Base-by-base conservation (phyloP, 2,888 invertebrate species). In the Nipponacmea schrenckii region DNA sequence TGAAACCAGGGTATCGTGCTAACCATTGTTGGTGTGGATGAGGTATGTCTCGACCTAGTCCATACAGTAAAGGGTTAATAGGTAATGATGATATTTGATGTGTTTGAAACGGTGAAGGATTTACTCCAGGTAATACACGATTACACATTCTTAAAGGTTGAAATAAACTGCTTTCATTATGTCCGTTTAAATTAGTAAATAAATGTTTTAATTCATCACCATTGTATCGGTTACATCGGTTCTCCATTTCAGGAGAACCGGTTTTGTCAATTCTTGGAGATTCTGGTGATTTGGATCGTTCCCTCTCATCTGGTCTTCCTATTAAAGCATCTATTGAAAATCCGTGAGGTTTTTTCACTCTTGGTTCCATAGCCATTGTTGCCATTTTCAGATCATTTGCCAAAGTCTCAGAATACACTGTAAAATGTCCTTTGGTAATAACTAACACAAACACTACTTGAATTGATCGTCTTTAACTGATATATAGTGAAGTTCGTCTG, bases 161-260 rank as follows among this genome's bases (percentile, higher is more conserved):
- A 64, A 74, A 76, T 0, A 77, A 70, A 39, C 68, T 69, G 48
- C 56, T 69, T 14, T 72, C 62, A 27, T 74, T 50, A 24, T 70
- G 70, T 12, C 46, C 64, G 62, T 56, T 70, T 65, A 70, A 70
- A 46, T 24, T 70, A 10, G 65, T 50, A 65, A 76, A 69, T 14
- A 76, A 64, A 45, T 74, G 76, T 65, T 76, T 76, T 56, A 76
- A 74, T 48, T 76, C 76, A 15, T 76, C 76, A 12, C 71, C 70
- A 44, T 67, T 62, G 73, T 74, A 76, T 20, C 46, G 64, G 8
- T 68, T 67, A 5, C 74, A 62, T n/a, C 74, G 70, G 64, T 76
- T 76, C 62, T 76, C 76, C 20, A 73, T 62, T 63, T 76, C 76
- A 1, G 76, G 76, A 14, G 74, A 71, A 46, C 69, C n/a, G n/a